Conservation (phyloP, 2,888 invertebrate species). For the Eristalinus sepulchralis region DNA sequence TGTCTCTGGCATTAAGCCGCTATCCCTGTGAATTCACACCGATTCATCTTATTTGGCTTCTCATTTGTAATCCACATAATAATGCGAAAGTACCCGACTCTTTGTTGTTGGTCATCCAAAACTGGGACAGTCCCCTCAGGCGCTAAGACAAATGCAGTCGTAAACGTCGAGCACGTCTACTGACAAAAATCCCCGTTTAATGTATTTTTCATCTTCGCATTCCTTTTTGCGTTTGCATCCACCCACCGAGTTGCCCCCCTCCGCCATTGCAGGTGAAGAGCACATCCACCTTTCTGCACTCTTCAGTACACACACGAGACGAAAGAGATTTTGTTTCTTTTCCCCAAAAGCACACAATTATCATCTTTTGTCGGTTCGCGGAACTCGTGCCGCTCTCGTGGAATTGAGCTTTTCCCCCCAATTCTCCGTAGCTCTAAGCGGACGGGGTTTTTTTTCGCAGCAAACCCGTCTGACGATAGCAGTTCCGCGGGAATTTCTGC, state of each 20-base stretch:
- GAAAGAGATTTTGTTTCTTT: slow-evolving; percentile 17
- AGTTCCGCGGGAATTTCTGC: slow-evolving; percentile 64
- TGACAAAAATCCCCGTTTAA: not conserved
- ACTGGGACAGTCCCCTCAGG: not conserved
- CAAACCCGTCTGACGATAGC: slow-evolving; percentile 61
- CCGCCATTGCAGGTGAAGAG: not conserved
- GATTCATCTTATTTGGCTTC: not conserved
- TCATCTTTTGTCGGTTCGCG: slow-evolving; percentile 22
- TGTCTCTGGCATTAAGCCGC: not conserved
- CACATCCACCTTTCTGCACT: slow-evolving; percentile 16
- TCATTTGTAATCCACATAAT: not conserved
- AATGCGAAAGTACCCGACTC: not conserved
- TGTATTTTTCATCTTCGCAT: not conserved
- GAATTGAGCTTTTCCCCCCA: slow-evolving; percentile 4
- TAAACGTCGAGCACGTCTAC: not conserved
- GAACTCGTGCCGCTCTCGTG: slow-evolving; percentile 41
- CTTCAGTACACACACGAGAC: not conserved
- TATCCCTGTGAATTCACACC: not conserved
- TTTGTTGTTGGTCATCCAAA: not conserved
- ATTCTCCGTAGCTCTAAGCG: not conserved
- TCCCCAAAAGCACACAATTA: slow-evolving; percentile 2
- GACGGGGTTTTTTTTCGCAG: slow-evolving; percentile 66
- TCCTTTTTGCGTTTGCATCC: slow-evolving; percentile 9
- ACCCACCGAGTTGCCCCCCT: not conserved
- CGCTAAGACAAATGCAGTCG: not conserved